Evolutionary conservation across 2,888 invertebrate genomes (phyloP).

Genomic region (Phyllotreta striolata): DNA sequence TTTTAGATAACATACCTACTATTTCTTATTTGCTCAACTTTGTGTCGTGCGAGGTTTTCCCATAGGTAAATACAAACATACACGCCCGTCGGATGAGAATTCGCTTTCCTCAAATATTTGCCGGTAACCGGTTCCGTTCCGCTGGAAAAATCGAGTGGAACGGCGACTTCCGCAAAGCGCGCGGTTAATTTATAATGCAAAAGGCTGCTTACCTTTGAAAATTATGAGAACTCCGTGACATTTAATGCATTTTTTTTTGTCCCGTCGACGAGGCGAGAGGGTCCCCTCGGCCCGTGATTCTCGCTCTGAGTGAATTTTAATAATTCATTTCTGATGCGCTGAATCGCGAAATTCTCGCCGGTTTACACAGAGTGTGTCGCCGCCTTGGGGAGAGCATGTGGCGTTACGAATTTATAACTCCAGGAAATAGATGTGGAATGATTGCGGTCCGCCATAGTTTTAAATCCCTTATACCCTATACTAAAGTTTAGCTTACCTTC

Average conservation of each 20-base stretch:
- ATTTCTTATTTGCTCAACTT: no score
- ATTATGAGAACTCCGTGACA: conserved; percentile 40
- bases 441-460: conserved; percentile 10
- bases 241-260: conserved; percentile 40
- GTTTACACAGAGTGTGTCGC: conserved; percentile 15
- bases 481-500: no score
- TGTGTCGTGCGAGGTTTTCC: no score
- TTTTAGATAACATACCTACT: no score
- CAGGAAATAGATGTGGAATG: conserved; percentile 3
- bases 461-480: background rate
- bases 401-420: conserved; percentile 21
- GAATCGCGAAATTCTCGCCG: conserved; percentile 16
- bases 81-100: no score
- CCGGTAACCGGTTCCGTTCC: background rate
- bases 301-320: conserved; percentile 36
- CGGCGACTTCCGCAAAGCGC: conserved; percentile 17
- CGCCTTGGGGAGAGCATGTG: conserved; percentile 9
- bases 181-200: conserved; percentile 37
- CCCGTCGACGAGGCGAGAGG: conserved; percentile 23
- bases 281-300: conserved; percentile 32
- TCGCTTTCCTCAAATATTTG: conserved; percentile 1
- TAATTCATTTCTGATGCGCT: conserved; percentile 32
- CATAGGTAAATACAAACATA: no score
- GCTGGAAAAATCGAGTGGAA: conserved; percentile 31
- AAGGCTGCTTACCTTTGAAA: conserved; percentile 32